Base-by-base conservation (phyloP, 2,113 vertebrate genomes). In the Dipodomys ordii region DNA sequence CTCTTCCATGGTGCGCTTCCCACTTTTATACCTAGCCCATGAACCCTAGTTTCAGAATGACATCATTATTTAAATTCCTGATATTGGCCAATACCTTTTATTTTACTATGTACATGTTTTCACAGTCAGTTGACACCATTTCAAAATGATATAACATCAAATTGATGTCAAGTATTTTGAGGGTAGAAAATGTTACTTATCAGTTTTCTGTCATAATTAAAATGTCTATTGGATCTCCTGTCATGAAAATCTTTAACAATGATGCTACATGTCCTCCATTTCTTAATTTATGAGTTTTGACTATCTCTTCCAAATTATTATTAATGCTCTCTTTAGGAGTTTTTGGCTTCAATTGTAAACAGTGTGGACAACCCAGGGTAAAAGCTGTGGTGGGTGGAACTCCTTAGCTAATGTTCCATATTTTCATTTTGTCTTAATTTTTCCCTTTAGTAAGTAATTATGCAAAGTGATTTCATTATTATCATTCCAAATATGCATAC, bases 391-490 rank as follows among this genome's bases (percentile, higher is more conserved):
- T 72, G 28, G 20, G 10, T 57, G 53, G n/a, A 69, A 60, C 72
- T n/a, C 19, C 79, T 85, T 64, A 39, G 32, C 27, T 81, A 80
- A 78, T 71, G 10, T 9, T 12, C 20, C 46, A 6, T 46, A 49
- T 87, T 82, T 93, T n/a, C 87, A 57, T 74, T 87, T 88, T 46
- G 4, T 28, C 30, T 64, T 87, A 87, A 78, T 32, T 74, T 32
- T 69, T 46, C 49, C 15, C 53, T 57, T 57, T 57, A 57, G 12
- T 57, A 57, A 57, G 53, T 57, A 57, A 57, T 57, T 13, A 13
- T 57, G 53, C 16, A 18, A 18, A 16, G 53, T 11, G 53, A 57
- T 57, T 57, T 57, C 53, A 57, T 49, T 49, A 9, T 49, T 9
- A 49, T 11, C 49, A 49, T 16, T 57, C 53, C 53, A 57, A 57